Evolutionary conservation across 2,888 invertebrate species (phyloP), one percentile per base, ranked within the genome.

Genomic region (Polydrusus pterygomalis): DNA sequence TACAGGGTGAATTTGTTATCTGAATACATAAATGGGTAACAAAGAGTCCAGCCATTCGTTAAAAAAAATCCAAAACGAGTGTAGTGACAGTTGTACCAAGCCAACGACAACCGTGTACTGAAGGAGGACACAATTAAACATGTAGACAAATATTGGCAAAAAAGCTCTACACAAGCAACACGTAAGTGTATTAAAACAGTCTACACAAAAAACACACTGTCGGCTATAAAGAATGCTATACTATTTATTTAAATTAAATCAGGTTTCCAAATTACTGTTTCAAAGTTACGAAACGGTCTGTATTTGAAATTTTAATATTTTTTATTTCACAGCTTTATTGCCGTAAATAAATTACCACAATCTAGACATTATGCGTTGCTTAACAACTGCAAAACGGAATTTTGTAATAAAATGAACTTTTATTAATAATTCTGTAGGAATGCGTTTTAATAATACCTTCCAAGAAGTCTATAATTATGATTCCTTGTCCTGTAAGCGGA

Each of bases 291-390:
- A 40, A 60, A 60, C 38, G 38, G 38, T 1, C 13, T 11, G 58
- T 15, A 40, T 60, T 60, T 38, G 17, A 25, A 17, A 38, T 40
- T 60, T 30, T 2, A 34, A 30, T 58, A 58, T 58, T 34, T 58
- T 54, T 58, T 34, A 56, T 34, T 58, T 58, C 56, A 34, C 34
- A 60, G 15, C 38, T 60, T 34, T 38, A 60, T 60, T 60, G 38
- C 58, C 38, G 15, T 17, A 38, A 38, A 11, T 38, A 38, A 38
- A 11, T 38, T 9, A 38, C 38, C 58, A 15, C 58, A 18, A 38
- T n/a, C 17, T 38, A 18, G 17, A 60, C 34, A 60, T 15, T 15
- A 30, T 60, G n/a, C 17, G 10, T 38, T 38, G 15, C 18, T 18
- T 34, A 38, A 38, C 18, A 17, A 60, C 38, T 60, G 17, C 38